Conservation (phyloP, 2,888 invertebrate species). For the Harmothoe impar region DNA sequence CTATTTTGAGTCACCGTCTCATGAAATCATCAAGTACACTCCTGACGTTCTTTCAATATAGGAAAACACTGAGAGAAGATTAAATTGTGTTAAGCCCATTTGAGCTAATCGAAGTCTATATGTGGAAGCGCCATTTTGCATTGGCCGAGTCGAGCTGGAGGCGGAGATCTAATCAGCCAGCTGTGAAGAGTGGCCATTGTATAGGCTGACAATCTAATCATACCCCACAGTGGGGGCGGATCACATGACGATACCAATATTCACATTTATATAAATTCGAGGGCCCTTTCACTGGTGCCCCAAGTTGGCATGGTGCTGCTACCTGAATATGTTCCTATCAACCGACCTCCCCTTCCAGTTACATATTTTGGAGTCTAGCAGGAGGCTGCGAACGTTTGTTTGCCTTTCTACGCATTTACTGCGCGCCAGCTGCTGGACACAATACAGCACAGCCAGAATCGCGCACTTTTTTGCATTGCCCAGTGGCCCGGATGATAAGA, state of each 20-base stretch:
- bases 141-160: not conserved
- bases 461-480: slow-evolving; percentile 9
- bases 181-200: not conserved
- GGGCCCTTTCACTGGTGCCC: not conserved
- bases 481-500: slow-evolving; percentile 59
- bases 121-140: not conserved
- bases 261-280: slow-evolving; percentile 41
- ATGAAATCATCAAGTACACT: too few relatives aligned
- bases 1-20: too few relatives aligned
- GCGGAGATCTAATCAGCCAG: not conserved
- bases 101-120: not conserved
- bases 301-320: not conserved
- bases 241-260: slow-evolving; percentile 44
- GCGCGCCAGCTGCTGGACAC: slow-evolving; percentile 8
- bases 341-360: not conserved
- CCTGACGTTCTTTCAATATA: too few relatives aligned
- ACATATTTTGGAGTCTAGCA: not conserved
- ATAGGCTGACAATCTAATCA: slow-evolving; percentile 31
- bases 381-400: slow-evolving; percentile 16
- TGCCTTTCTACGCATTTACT: slow-evolving; percentile 47
- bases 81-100: not conserved
- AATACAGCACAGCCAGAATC: slow-evolving; percentile 28
- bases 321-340: not conserved
- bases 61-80: too few relatives aligned
- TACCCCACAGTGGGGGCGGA: slow-evolving; percentile 4